Percentiles rank a stretch among this genome's conserved stretches.
Evolutionary conservation across 2,797 vertebrate species (phyloP).

Genomic region (Cephalopachus bancanus): DNA sequence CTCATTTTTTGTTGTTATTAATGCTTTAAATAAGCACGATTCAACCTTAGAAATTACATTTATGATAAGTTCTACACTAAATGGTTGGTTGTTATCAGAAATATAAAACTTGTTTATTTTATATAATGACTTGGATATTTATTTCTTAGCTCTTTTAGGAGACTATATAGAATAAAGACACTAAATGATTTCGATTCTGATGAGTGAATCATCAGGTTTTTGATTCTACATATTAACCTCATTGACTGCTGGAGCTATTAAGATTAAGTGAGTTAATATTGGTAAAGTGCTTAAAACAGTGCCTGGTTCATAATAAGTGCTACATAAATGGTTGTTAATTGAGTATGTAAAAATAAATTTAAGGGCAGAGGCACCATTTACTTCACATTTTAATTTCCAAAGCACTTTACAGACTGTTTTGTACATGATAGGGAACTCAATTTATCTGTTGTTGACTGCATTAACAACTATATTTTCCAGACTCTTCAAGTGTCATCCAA

Average conservation of each 20-base stretch:
- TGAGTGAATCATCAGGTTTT: conserved; percentile 40
- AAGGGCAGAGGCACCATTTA: conserved; percentile 47
- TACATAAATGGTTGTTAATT: conserved; percentile 22
- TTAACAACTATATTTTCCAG: conserved; percentile 50
- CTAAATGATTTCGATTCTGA: conserved; percentile 51
- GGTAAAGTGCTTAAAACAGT: conserved; percentile 56
- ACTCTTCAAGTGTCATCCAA: neutral
- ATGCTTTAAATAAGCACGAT: conserved; percentile 63
- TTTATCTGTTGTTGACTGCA: neutral
- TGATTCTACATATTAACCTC: conserved; percentile 48
- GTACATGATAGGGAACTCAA: neutral
- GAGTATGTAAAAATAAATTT: conserved; percentile 46
- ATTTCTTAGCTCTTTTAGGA: conserved; percentile 34
- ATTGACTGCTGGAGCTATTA: conserved; percentile 39
- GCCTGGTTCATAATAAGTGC: neutral
- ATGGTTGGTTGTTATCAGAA: conserved; percentile 44
- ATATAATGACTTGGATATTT: conserved; percentile 49
- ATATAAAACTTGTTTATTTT: conserved; percentile 38
- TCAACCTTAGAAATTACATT: conserved; percentile 51
- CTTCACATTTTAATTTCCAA: conserved; percentile 60
- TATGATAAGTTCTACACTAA: conserved; percentile 60
- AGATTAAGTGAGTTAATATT: conserved; percentile 55
- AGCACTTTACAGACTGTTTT: conserved; percentile 51
- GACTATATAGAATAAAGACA: conserved; percentile 36
- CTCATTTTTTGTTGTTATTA: conserved; percentile 54